phyloP scores from a whole-genome alignment of 2,113 vertebrate genomes.

The Larimichthys polyactis region DNA sequence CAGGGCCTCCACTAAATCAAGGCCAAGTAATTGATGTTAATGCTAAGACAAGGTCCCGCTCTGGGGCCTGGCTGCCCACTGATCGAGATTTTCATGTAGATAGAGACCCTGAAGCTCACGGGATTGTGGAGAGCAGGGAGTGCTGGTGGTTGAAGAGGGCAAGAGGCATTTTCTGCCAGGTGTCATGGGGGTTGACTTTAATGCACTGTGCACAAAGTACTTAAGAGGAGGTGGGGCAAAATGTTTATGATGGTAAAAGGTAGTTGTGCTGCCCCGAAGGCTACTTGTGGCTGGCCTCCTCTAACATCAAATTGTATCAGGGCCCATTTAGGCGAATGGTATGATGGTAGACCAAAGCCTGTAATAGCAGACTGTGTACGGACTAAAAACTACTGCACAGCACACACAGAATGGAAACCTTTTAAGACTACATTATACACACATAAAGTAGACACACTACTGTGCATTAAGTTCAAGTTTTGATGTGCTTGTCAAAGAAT shows the following conservation, averaged over 20 bases:
- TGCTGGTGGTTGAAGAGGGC: conserved; percentile 42
- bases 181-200: conserved; percentile 75
- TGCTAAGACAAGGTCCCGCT: conserved; percentile 56
- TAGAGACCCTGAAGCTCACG: conserved; percentile 51
- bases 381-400: not conserved
- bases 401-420: not conserved
- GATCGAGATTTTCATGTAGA: conserved; percentile 56
- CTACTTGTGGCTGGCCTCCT: conserved; percentile 24
- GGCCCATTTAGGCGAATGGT: conserved; percentile 41
- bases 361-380: not conserved
- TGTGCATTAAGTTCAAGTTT: not conserved
- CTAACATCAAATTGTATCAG: conserved; percentile 60
- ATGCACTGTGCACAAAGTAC: conserved; percentile 69
- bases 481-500: not conserved
- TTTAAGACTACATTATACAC: not conserved
- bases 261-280: conserved; percentile 55
- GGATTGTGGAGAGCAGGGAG: conserved; percentile 24
- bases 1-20: conserved; percentile 73
- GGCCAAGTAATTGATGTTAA: conserved; percentile 79
- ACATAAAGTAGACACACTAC: not conserved
- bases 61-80: conserved; percentile 54
- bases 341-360: conserved; percentile 6
- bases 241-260: conserved; percentile 61
- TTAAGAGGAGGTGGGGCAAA: conserved; percentile 58
- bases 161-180: conserved; percentile 63